Evolutionary conservation across 1,140 invertebrate genomes (phyloP).

Genomic region (Hycleus cichorii): DNA sequence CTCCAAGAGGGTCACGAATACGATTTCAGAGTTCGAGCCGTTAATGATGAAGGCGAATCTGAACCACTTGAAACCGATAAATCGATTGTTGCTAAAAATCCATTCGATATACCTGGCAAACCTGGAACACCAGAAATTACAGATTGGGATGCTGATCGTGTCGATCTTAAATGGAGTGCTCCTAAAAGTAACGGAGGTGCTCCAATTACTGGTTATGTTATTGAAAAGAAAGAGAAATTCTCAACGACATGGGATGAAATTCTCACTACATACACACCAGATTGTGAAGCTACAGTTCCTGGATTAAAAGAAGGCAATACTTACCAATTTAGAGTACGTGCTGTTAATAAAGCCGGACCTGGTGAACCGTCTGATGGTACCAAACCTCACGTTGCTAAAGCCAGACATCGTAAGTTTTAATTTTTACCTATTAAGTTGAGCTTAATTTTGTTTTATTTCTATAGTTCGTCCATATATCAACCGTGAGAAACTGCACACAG

Average conservation of each 20-base stretch:
- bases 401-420: conserved; percentile 70
- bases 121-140: conserved; percentile 81
- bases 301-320: conserved; percentile 85
- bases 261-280: conserved; percentile 64
- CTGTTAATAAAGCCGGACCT: conserved; percentile 90
- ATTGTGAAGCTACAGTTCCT: conserved; percentile 73
- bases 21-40: conserved; percentile 93
- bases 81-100: conserved; percentile 85
- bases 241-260: conserved; percentile 83
- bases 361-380: conserved; percentile 85
- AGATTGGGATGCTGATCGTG: conserved; percentile 90
- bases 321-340: conserved; percentile 88
- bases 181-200: conserved; percentile 87
- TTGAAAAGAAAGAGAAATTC: conserved; percentile 95
- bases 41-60: conserved; percentile 96
- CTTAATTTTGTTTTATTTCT: conserved; percentile 25
- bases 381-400: conserved; percentile 80
- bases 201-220: conserved; percentile 90
- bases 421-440: not conserved
- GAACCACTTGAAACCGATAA: conserved; percentile 87
- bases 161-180: conserved; percentile 88
- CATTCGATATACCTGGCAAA: conserved; percentile 82
- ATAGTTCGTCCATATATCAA: conserved; percentile 86
- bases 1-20: conserved; percentile 92
- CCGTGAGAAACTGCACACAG: conserved; percentile 80